Evolutionary conservation across 2,888 invertebrate genomes (phyloP).

Genomic region (Platycheirus rosarum): DNA sequence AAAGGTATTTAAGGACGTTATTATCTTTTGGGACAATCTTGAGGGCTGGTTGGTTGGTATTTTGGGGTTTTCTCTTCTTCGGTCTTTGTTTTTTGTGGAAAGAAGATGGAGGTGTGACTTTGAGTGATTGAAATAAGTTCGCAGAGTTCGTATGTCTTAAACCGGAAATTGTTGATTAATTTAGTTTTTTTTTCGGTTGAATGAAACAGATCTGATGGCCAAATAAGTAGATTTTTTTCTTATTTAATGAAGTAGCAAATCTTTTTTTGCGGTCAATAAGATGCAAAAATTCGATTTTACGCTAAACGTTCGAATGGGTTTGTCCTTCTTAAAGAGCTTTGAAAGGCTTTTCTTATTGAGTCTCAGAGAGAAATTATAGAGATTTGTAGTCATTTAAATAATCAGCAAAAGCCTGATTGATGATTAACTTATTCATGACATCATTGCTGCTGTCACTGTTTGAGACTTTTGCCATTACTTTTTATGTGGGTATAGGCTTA

Average conservation of each 20-base stretch:
- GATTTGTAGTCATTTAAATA: neutral
- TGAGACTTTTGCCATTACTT: constrained; percentile 10
- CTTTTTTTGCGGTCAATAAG: constrained; percentile 2
- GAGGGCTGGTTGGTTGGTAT: neutral
- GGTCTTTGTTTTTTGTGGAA: neutral
- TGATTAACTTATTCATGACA: constrained; percentile 20
- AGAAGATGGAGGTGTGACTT: constrained; percentile 30
- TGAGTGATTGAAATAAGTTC: constrained; percentile 60
- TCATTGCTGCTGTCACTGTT: neutral
- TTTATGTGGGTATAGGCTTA: no score
- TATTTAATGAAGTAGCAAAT: constrained; percentile 18
- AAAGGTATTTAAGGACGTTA: constrained; percentile 48
- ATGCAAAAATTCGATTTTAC: neutral
- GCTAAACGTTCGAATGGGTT: neutral
- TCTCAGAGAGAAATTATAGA: neutral
- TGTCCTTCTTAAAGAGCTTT: neutral
- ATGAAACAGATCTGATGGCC: constrained; percentile 32
- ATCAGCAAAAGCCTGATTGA: constrained; percentile 36
- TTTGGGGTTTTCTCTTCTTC: constrained; percentile 1
- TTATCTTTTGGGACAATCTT: constrained; percentile 38
- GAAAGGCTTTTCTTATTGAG: neutral
- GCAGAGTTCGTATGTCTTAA: constrained; percentile 1
- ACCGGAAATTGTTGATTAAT: constrained; percentile 51
- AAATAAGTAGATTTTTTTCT: constrained; percentile 25
- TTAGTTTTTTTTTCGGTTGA: constrained; percentile 41